Evolutionary conservation across 2,888 invertebrate species (phyloP).

Genomic region (Octonoba sinensis): DNA sequence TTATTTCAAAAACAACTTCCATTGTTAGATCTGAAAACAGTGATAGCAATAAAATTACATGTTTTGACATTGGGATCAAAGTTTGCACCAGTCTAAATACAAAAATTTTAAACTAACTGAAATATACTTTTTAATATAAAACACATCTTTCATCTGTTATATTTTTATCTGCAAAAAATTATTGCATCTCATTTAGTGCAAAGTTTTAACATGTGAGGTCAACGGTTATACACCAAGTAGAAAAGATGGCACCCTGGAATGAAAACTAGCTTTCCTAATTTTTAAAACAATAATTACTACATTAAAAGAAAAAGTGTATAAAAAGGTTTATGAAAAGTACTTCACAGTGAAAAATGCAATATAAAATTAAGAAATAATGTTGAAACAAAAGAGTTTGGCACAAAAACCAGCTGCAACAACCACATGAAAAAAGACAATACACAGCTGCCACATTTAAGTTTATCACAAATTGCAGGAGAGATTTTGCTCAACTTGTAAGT

Average conservation of each 20-base stretch:
- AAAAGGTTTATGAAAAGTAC: slow-evolving; percentile 23
- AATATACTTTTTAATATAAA: too few species aligned
- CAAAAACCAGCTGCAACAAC: slow-evolving; percentile 49
- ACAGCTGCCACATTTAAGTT: slow-evolving; percentile 50
- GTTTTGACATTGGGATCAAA: too few species aligned
- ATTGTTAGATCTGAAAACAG: too few species aligned
- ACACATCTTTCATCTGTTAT: neutral
- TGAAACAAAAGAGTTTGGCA: slow-evolving; percentile 53
- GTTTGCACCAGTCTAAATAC: too few species aligned
- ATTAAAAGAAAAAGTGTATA: slow-evolving; percentile 15
- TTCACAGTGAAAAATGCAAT: slow-evolving; percentile 26
- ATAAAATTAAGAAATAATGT: slow-evolving; percentile 39
- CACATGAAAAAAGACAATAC: slow-evolving; percentile 24
- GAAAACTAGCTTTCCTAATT: slow-evolving; percentile 9
- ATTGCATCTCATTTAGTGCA: slow-evolving; percentile 34
- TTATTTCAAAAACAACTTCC: too few species aligned
- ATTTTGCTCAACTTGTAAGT: slow-evolving; percentile 32
- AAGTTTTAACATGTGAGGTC: slow-evolving; percentile 51
- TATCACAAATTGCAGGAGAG: slow-evolving; percentile 57
- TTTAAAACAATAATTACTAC: slow-evolving; percentile 11
- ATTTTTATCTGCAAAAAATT: slow-evolving; percentile 32
- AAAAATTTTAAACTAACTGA: too few species aligned
- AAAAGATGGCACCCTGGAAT: slow-evolving; percentile 42
- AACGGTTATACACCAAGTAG: slow-evolving; percentile 19
- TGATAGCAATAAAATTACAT: too few species aligned